Base-by-base conservation (phyloP, 1,140 invertebrate species). In the Epicauta chinensis region DNA sequence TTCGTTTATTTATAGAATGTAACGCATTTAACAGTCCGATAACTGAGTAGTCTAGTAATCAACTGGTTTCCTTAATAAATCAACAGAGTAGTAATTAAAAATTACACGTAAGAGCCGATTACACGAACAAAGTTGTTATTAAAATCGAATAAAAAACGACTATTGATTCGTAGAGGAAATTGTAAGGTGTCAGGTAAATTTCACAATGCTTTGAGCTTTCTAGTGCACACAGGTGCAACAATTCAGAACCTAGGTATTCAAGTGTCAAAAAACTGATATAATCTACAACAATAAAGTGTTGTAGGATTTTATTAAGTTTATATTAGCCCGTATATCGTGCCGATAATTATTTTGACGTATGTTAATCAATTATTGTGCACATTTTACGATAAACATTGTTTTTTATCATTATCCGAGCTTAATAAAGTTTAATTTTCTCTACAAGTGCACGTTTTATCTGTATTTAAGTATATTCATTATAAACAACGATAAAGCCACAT, bases 181-280 rank as follows among this genome's bases (percentile, higher is more conserved):
- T 15, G 23, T n/a, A 46, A 17, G 43, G 32, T 36, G 35, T 46
- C 35, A n/a, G n/a, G n/a, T n/a, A n/a, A n/a, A n/a, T n/a, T n/a
- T n/a, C n/a, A n/a, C n/a, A n/a, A n/a, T n/a, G n/a, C n/a, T n/a
- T n/a, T n/a, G n/a, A n/a, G n/a, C n/a, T n/a, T n/a, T n/a, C n/a
- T n/a, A n/a, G n/a, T 29, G 31, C 15, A 34, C 30, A 47, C 45
- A 47, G 45, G 45, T 47, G 45, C 34, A 46, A 9, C 10, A 5
- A 23, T 23, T 23, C 39, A 31, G n/a, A 31, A 38, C 45, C 45
- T 34, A 47, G 45, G 34, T 47, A 47, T 47, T 37, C 23, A 37
- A 16, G 45, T 47, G 45, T 47, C 45, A 47, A 47, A 47, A 47
- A 47, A 29, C 7, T 29, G 43, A 47, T 37, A 34, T 37, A 37